Conservation (phyloP, 2,797 vertebrate genomes). For the Gadopsis bispinosus region DNA sequence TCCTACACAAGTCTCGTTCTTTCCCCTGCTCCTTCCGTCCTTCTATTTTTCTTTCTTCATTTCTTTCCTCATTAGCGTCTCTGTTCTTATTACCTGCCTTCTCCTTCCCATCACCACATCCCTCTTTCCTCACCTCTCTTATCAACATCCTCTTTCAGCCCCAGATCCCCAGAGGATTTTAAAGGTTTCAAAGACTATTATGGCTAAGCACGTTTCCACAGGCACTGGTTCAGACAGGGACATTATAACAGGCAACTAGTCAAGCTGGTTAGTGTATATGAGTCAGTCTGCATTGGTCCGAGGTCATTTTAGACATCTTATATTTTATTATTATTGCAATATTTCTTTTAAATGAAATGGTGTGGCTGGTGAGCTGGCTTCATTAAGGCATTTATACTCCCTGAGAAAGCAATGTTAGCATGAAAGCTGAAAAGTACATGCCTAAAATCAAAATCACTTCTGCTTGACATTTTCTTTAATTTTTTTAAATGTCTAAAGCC, state of each 20-base stretch:
- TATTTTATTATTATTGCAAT: neutral
- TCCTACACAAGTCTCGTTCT: neutral
- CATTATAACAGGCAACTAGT: conserved; percentile 17
- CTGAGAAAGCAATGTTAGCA: neutral
- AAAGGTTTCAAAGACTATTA: conserved; percentile 45
- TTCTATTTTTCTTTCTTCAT: conserved; percentile 16
- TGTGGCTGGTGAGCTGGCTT: neutral
- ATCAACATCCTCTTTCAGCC: conserved; percentile 57
- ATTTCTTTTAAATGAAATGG: neutral
- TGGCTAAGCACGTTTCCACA: conserved; percentile 46
- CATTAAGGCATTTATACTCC: neutral
- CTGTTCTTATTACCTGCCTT: conserved; percentile 36
- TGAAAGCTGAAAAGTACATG: neutral
- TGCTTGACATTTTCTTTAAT: neutral
- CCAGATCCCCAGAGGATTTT: conserved; percentile 48
- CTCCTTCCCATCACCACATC: conserved; percentile 39
- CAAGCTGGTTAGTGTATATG: conserved; percentile 1
- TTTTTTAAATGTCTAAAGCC: neutral
- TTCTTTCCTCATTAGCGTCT: conserved; percentile 50
- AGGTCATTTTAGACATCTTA: neutral
- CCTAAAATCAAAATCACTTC: neutral
- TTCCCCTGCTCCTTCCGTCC: conserved; percentile 4
- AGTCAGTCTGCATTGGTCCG: neutral
- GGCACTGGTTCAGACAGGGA: conserved; percentile 16
- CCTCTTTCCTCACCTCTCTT: conserved; percentile 66